phyloP scores from a whole-genome alignment of 1,140 invertebrate genomes.

The Drosophila nasuta region DNA sequence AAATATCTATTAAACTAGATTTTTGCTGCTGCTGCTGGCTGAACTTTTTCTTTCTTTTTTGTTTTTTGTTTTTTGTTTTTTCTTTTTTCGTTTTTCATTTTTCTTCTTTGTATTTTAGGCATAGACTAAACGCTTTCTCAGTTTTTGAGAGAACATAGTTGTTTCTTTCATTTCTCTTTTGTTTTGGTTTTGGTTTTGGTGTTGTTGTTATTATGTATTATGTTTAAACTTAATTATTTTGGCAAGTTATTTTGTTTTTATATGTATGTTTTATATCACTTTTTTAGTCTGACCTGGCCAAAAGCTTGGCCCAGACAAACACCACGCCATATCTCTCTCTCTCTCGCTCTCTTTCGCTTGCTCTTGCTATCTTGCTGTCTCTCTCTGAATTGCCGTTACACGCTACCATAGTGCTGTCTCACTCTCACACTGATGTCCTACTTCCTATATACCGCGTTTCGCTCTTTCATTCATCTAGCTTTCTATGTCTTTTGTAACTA shows the following conservation, averaged over 20 bases:
- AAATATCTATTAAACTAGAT: constrained; percentile 51
- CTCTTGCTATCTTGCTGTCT: background rate
- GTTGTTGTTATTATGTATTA: constrained; percentile 37
- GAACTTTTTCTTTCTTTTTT: constrained; percentile 30
- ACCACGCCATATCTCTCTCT: constrained; percentile 11
- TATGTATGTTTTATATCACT: constrained; percentile 70
- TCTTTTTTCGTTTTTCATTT: too few relatives aligned
- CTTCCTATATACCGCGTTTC: constrained; percentile 10
- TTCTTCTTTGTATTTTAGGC: constrained; percentile 21
- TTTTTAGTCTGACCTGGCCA: constrained; percentile 66
- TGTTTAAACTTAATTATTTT: constrained; percentile 76
- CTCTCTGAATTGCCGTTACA: background rate
- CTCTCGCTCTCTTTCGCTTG: background rate
- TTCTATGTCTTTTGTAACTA: constrained; percentile 42
- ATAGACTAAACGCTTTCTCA: constrained; percentile 43
- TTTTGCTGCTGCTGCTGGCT: constrained; percentile 47
- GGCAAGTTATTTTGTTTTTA: constrained; percentile 64
- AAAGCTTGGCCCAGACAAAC: constrained; percentile 43
- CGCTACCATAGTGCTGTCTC: constrained; percentile 21
- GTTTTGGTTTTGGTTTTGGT: constrained; percentile 17
- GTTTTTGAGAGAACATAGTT: constrained; percentile 47
- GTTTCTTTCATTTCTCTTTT: constrained; percentile 22
- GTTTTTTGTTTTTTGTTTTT: too few relatives aligned
- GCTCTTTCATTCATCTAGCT: constrained; percentile 8
- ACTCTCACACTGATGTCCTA: constrained; percentile 28